Conservation (phyloP, 2,888 invertebrate genomes). For the Nysson spinosus region DNA sequence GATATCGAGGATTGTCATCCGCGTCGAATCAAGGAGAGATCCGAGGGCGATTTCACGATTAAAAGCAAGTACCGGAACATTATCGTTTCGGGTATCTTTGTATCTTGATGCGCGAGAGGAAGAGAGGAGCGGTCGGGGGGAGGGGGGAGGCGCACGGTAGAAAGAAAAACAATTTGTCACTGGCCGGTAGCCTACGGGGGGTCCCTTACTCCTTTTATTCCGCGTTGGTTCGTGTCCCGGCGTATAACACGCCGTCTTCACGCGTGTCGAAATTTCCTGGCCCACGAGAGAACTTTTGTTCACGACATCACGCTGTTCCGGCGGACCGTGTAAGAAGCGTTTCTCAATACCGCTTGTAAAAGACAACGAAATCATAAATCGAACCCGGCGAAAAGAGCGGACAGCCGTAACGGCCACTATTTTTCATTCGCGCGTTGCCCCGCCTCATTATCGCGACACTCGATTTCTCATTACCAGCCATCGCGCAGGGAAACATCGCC, state of each 20-base stretch:
- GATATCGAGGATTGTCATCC: slow-evolving; percentile 9
- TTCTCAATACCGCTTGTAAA: too few species aligned
- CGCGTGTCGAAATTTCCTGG: slow-evolving; percentile 44
- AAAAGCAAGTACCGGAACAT: slow-evolving; percentile 1
- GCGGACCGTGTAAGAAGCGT: slow-evolving; percentile 4
- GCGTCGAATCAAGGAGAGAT: slow-evolving; percentile 18
- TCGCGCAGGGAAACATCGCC: too few species aligned
- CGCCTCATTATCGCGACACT: too few species aligned
- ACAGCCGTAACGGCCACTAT: too few species aligned
- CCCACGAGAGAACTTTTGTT: slow-evolving; percentile 35
- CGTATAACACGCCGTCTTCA: slow-evolving; percentile 29
- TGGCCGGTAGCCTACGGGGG: slow-evolving; percentile 37
- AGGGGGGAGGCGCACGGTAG: slow-evolving; percentile 19
- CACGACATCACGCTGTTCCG: slow-evolving; percentile 21
- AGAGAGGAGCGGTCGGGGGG: background rate
- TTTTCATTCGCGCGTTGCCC: too few species aligned
- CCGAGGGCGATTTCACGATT: slow-evolving; percentile 14
- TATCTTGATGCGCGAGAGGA: background rate
- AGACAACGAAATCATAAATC: too few species aligned
- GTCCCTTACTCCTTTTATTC: slow-evolving; percentile 27
- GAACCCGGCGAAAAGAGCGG: too few species aligned
- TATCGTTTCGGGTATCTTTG: slow-evolving; percentile 37
- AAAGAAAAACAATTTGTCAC: slow-evolving; percentile 56
- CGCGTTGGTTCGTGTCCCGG: slow-evolving; percentile 17
- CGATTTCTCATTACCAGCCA: too few species aligned